These are phyloP conservation scores for Campoplex capitator DNA, from an alignment of 2,888 invertebrate species.

Conservation along the genomic window DNA sequence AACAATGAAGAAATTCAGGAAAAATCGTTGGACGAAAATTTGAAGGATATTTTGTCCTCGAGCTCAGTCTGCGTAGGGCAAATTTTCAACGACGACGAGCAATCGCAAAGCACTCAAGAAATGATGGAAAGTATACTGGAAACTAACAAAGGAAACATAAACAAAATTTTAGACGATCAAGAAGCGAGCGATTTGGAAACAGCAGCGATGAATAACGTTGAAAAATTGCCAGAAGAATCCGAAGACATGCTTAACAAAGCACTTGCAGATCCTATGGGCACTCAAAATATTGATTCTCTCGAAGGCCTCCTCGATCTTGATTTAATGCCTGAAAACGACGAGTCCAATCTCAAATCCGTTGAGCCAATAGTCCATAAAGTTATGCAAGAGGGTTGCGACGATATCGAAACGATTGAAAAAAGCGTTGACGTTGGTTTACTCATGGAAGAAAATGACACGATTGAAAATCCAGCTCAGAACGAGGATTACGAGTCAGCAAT, in stretches of 20 bases:
- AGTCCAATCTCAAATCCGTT: conserved; percentile 54
- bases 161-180: conserved; percentile 72
- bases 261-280: conserved; percentile 69
- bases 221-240: conserved; percentile 69
- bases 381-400: conserved; percentile 45
- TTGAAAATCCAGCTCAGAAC: conserved; percentile 7
- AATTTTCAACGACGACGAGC: conserved; percentile 72
- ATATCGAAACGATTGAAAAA: conserved; percentile 67
- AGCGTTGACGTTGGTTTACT: conserved; percentile 72
- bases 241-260: conserved; percentile 71
- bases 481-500: conserved; percentile 28
- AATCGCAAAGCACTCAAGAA: conserved; percentile 71
- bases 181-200: conserved; percentile 64
- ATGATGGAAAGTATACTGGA: conserved; percentile 72
- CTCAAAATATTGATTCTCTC: conserved; percentile 73
- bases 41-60: conserved; percentile 67
- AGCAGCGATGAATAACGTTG: conserved; percentile 50
- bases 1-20: conserved; percentile 28
- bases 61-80: conserved; percentile 58
- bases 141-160: conserved; percentile 69
- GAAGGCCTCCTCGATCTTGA: conserved; percentile 74
- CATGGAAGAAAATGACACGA: conserved; percentile 67
- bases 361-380: conserved; percentile 60
- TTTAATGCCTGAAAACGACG: conserved; percentile 69
- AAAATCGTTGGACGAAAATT: conserved; percentile 44